Conservation (phyloP, 2,888 invertebrate species). For the Cryptocephalus primarius region DNA sequence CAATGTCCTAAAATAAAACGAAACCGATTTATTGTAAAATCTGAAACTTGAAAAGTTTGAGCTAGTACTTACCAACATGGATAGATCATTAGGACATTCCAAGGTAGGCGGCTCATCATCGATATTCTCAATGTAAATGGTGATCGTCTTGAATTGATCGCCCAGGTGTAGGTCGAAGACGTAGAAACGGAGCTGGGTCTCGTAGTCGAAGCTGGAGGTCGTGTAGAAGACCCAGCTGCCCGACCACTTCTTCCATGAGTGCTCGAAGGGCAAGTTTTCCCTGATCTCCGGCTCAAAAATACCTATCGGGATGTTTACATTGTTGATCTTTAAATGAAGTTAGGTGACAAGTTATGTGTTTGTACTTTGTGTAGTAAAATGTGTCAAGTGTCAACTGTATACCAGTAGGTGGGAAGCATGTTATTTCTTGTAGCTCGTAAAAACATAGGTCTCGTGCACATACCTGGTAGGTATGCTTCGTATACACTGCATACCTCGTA, state of each 20-base stretch:
- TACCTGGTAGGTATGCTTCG: too few species aligned
- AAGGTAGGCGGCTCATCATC: conserved; percentile 4
- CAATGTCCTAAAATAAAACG: conserved; percentile 1
- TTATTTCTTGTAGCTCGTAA: too few species aligned
- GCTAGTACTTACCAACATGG: conserved; percentile 1
- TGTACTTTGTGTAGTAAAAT: too few species aligned
- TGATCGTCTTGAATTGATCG: neutral
- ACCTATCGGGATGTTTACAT: too few species aligned
- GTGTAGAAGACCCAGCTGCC: conserved; percentile 1
- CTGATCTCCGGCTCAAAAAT: neutral
- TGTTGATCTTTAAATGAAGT: too few species aligned
- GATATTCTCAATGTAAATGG: conserved; percentile 1
- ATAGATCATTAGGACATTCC: neutral
- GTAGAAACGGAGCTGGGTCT: conserved; percentile 1
- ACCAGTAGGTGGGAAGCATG: too few species aligned
- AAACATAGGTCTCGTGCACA: too few species aligned
- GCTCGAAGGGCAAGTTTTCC: neutral
- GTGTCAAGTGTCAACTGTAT: too few species aligned
- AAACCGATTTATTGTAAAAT: neutral
- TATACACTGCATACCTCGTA: too few species aligned
- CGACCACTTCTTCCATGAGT: neutral
- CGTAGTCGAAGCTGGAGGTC: conserved; percentile 4
- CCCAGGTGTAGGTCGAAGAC: conserved; percentile 1
- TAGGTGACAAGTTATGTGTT: too few species aligned
- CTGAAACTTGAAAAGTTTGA: neutral